Base-by-base conservation (phyloP, 2,797 vertebrate species). In the Chloroceryle amazona region DNA sequence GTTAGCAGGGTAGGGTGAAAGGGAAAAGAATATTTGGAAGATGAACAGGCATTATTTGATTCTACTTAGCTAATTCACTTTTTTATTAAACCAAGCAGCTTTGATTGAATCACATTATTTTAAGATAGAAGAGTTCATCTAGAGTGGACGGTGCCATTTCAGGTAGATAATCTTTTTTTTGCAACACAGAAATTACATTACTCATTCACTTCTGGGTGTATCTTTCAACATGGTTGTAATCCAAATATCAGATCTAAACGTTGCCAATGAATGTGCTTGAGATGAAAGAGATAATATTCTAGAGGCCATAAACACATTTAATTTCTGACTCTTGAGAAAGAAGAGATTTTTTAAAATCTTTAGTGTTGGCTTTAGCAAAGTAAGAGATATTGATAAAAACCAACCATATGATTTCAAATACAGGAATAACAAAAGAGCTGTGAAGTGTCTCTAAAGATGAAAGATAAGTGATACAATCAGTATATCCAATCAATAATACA, bases 391-490 rank as follows among this genome's bases (percentile, higher is more conserved):
- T 87, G 80, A 87, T 86, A n/a, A 93, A 73, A 81, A 81, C 65
- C 68, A 95, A 57, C 74, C 26, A 4, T 35, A 74, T 37, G 26
- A 91, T 91, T 92, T 90, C 79, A 95, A 96, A 86, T 47, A 73
- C 9, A 55, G 54, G 73, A 93, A 91, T 92, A 86, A 89, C 74
- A 86, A 89, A 92, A 94, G 57, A 66, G 6, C 19, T 73, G 73
- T 76, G 68, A 96, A 91, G 51, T 93, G 92, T 73, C 78, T 94
- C 87, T 89, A 47, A 94, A 96, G 74, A 95, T 72, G 91, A 91
- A 93, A 96, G 81, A 42, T 55, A 92, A 89, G 54, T 60, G 72
- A 90, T 42, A 88, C 4, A 57, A 90, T 89, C 49, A 72, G 78
- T 81, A 51, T 92, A 90, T 66, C 61, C 33, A 88, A 85, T 93